Conservation (phyloP, 2,888 invertebrate genomes). For the Pemphredon lugubris region DNA sequence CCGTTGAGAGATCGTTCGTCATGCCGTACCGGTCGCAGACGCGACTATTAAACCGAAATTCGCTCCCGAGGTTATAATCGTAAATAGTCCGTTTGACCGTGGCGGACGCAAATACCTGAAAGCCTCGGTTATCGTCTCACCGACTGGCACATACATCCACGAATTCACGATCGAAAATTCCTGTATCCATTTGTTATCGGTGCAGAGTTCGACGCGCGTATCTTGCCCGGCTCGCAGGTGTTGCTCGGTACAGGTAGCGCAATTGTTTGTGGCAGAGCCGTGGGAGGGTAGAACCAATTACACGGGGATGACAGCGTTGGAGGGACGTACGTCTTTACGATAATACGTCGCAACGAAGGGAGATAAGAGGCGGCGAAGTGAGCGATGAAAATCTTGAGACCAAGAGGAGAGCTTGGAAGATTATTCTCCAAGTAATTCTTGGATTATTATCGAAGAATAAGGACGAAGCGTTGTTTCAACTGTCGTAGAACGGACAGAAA, state of each 20-base stretch:
- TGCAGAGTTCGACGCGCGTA: background rate
- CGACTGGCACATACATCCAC: background rate
- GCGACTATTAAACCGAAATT: slow-evolving; percentile 62
- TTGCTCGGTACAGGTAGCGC: background rate
- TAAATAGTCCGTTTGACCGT: slow-evolving; percentile 54
- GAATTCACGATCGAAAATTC: slow-evolving; percentile 7
- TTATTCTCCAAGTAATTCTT: too few relatives aligned
- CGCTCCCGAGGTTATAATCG: slow-evolving; percentile 60
- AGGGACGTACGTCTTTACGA: background rate
- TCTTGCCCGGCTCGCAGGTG: background rate
- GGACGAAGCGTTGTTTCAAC: too few relatives aligned
- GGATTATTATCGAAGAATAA: too few relatives aligned
- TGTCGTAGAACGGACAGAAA: too few relatives aligned
- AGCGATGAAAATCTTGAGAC: too few relatives aligned
- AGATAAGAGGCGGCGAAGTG: too few relatives aligned
- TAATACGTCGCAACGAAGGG: too few relatives aligned
- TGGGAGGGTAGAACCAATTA: background rate
- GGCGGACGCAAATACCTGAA: slow-evolving; percentile 29
- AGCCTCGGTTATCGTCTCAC: slow-evolving; percentile 25
- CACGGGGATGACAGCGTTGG: background rate
- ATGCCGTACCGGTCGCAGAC: slow-evolving; percentile 19
- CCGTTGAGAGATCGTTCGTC: slow-evolving; percentile 35
- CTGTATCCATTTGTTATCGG: slow-evolving; percentile 27
- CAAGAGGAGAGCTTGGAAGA: too few relatives aligned
- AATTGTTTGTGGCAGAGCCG: background rate